Evolutionary conservation across 2,888 invertebrate genomes (phyloP).

Genomic region (Conus canariensis): DNA sequence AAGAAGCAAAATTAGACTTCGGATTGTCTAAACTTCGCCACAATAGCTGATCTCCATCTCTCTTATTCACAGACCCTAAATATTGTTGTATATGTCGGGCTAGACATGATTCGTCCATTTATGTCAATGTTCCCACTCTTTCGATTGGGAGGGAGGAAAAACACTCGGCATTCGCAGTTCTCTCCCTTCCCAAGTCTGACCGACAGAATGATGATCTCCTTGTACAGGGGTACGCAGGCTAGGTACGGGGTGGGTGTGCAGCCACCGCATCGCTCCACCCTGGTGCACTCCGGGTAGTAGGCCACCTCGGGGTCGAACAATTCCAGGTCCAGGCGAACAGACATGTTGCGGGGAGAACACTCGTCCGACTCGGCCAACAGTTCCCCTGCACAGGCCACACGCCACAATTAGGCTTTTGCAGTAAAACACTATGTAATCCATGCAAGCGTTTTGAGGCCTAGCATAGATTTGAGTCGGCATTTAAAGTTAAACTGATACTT

Average conservation of each 20-base stretch:
- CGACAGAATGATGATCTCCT: slow-evolving; percentile 81
- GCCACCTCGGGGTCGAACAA: slow-evolving; percentile 53
- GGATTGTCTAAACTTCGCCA: too few relatives aligned
- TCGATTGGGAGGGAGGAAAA: too few relatives aligned
- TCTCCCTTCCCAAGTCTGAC: slow-evolving; percentile 76
- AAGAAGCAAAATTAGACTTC: too few relatives aligned
- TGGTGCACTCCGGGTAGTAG: slow-evolving; percentile 85
- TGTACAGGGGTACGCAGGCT: slow-evolving; percentile 84
- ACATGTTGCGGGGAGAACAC: slow-evolving; percentile 61
- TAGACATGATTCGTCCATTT: too few relatives aligned
- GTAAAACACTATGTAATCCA: not conserved
- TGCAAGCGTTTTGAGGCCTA: too few relatives aligned
- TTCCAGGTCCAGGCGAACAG: slow-evolving; percentile 60
- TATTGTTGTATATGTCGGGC: too few relatives aligned
- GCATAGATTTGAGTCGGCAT: too few relatives aligned
- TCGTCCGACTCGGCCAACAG: slow-evolving; percentile 62
- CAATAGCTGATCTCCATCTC: too few relatives aligned
- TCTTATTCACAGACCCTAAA: too few relatives aligned
- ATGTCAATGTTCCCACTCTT: too few relatives aligned
- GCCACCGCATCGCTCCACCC: slow-evolving; percentile 86
- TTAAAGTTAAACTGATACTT: too few relatives aligned
- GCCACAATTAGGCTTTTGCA: not conserved
- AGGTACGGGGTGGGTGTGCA: slow-evolving; percentile 84
- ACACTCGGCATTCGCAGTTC: not conserved
- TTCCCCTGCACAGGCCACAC: slow-evolving; percentile 34